Conservation (phyloP, 2,113 vertebrate species). For the Chaetorhynchus papuensis region DNA sequence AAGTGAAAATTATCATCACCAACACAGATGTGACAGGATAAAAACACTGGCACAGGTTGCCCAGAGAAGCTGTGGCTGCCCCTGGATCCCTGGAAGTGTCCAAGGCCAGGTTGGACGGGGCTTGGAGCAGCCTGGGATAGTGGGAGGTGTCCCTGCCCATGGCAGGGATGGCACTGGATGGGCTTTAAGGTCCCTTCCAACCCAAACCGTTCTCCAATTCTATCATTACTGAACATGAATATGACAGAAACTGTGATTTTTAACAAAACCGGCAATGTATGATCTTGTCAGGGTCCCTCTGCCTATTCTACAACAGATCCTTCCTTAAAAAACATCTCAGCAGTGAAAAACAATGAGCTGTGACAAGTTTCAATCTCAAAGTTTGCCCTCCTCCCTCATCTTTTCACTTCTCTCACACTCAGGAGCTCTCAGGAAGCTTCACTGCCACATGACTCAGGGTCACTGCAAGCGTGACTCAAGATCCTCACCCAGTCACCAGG, state of each 20-base stretch:
- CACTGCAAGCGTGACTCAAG: background rate
- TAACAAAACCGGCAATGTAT: background rate
- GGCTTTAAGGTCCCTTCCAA: background rate
- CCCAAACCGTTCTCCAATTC: background rate
- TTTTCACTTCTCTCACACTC: background rate
- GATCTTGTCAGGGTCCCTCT: background rate
- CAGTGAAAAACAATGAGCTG: background rate
- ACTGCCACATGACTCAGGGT: background rate
- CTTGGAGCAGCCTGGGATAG: background rate
- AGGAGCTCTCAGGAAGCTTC: background rate
- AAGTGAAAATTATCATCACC: background rate
- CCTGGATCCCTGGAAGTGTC: background rate
- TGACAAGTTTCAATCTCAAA: too few species aligned
- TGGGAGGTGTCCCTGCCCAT: background rate
- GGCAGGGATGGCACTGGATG: background rate
- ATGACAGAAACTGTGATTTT: background rate
- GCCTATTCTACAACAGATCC: background rate
- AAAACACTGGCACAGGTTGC: fast-evolving
- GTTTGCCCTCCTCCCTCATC: background rate
- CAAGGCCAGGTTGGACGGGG: background rate
- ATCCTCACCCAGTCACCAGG: background rate
- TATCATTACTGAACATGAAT: fast-evolving
- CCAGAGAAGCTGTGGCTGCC: background rate
- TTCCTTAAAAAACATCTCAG: background rate
- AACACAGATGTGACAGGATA: background rate